phyloP scores from a whole-genome alignment of 2,888 invertebrate species.

The Tetranychus piercei region DNA sequence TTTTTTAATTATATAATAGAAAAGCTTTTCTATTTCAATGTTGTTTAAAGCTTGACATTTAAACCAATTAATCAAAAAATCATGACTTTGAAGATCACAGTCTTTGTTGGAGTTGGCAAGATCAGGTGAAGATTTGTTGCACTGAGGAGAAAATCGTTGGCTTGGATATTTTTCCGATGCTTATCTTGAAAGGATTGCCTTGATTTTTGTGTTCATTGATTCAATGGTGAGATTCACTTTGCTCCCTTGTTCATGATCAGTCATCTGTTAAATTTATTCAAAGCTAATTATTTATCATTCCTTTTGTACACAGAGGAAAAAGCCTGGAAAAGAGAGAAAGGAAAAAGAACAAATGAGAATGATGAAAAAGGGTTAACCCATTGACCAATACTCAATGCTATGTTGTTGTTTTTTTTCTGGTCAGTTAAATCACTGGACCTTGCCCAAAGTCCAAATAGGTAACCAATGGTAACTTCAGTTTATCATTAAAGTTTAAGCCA shows the following conservation, averaged over 20 bases:
- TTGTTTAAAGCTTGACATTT: too few relatives aligned
- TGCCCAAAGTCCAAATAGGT: not conserved
- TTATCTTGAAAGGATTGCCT: not conserved
- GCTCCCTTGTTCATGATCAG: not conserved
- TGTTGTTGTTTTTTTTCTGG: not conserved
- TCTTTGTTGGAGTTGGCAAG: too few relatives aligned
- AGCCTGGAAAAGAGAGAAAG: not conserved
- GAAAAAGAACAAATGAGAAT: not conserved
- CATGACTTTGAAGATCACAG: too few relatives aligned
- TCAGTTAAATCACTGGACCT: not conserved
- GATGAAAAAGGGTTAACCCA: not conserved
- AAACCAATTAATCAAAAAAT: too few relatives aligned
- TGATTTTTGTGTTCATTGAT: not conserved
- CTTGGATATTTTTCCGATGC: too few relatives aligned
- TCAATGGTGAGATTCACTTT: not conserved
- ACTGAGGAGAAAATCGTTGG: too few relatives aligned
- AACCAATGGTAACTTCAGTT: not conserved
- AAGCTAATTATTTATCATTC: not conserved
- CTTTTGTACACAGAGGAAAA: not conserved
- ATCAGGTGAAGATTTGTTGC: too few relatives aligned
- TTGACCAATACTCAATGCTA: not conserved
- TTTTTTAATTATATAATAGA: too few relatives aligned
- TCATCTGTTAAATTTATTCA: not conserved
- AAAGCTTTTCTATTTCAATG: too few relatives aligned
- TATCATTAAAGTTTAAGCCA: not conserved